Evolutionary conservation across 1,140 invertebrate genomes (phyloP).

Genomic region (Yoshiicerus persimilis): DNA sequence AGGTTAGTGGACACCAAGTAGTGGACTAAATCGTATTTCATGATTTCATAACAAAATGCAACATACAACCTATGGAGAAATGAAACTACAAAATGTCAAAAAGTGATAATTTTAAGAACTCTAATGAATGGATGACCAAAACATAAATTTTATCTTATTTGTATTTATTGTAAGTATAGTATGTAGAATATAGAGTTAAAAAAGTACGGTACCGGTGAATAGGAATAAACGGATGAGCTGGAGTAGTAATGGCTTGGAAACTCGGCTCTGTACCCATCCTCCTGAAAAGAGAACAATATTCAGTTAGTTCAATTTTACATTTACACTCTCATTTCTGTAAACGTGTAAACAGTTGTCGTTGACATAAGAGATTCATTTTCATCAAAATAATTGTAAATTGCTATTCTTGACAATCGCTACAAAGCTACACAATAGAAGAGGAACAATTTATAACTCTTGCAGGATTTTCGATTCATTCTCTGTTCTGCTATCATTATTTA

Average conservation of each 20-base stretch:
- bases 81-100: no score
- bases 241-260: constrained; percentile 43
- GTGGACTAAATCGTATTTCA: no score
- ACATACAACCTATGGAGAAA: no score
- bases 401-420: background rate
- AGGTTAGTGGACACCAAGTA: no score
- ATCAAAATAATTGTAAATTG: background rate
- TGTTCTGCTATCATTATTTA: background rate
- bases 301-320: background rate
- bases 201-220: constrained; percentile 40
- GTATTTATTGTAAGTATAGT: no score
- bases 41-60: background rate
- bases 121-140: background rate
- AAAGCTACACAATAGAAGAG: background rate
- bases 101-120: no score
- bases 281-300: constrained; percentile 33
- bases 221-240: constrained; percentile 44
- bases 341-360: background rate
- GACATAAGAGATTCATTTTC: background rate
- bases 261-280: constrained; percentile 42
- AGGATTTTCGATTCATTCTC: background rate
- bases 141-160: background rate
- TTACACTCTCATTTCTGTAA: background rate
- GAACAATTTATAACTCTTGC: background rate
- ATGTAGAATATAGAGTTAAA: background rate